Base-by-base conservation (phyloP, 2,113 vertebrate genomes). In the Gorsachius goisagi region DNA sequence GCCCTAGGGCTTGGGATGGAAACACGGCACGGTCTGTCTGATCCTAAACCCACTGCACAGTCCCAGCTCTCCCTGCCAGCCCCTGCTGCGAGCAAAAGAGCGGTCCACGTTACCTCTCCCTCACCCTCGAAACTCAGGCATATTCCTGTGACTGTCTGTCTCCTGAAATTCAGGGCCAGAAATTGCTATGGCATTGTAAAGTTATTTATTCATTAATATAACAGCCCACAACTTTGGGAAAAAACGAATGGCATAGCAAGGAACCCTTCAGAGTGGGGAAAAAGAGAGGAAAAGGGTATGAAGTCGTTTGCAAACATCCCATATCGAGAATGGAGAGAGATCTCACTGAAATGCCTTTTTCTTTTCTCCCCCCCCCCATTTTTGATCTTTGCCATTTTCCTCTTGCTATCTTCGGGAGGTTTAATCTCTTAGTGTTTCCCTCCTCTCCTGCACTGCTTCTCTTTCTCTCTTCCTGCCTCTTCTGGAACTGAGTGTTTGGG, bases 291-390 rank as follows among this genome's bases (percentile, higher is more conserved):
- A 33, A 69, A 63, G 32, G 20, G 5, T 45, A 59, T 28, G 76
- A 64, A 64, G 21, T 50, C 3, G 1, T 35, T 58, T 58, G 35
- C 9, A 50, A 56, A 26, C 21, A 44, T 81, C 44, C 14, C 7
- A 7, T 37, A 26, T 26, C 21, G 59, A 32, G 35, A 66, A 58
- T 24, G 35, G 52, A 27, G 26, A 15, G 26, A 58, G 7, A 14
- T 30, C 6, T 72, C 24, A 24, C 18, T 49, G 45, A 72, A 66
- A 77, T 39, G n/a, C 32, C 26, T 8, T 69, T 33, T 49, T n/a
- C 3, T 39, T 49, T 35, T 24, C 15, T 11, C 5, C 3, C 11
- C 3, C 2, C 2, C 2, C 7, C 10, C 37, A 1, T 35, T 82
- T 52, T 60, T 41, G 32, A 41, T 74, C 11, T 18, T 22, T 74